Evolutionary conservation across 2,797 vertebrate genomes (phyloP).

Genomic region (Coluber constrictor): DNA sequence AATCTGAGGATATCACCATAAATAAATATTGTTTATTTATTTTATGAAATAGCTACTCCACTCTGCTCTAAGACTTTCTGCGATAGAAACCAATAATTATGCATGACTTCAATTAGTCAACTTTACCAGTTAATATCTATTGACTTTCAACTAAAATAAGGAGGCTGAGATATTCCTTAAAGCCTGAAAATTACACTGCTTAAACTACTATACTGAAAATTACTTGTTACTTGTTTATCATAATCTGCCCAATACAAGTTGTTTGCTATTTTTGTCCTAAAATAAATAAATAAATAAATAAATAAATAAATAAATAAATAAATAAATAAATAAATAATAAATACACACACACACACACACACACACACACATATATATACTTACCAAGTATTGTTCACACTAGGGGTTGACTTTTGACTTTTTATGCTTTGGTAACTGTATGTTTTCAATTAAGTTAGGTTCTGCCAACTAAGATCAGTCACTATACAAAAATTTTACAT

Average conservation of each 20-base stretch:
- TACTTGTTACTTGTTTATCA: background rate
- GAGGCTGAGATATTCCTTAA: background rate
- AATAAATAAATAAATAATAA: no score
- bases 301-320: no score
- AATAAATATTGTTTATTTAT: background rate
- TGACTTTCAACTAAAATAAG: background rate
- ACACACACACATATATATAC: background rate
- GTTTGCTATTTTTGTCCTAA: background rate
- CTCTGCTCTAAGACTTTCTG: background rate
- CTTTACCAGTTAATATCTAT: background rate
- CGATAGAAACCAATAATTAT: background rate
- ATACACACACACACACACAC: no score
- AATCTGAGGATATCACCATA: background rate
- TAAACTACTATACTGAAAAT: background rate
- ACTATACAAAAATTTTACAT: background rate
- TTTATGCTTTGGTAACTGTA: background rate
- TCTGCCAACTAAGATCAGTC: constrained; percentile 12
- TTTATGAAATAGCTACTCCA: background rate
- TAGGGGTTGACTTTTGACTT: background rate
- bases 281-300: no score
- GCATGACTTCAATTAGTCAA: background rate
- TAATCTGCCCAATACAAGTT: background rate
- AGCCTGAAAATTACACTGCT: background rate
- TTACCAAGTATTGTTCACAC: constrained; percentile 9
- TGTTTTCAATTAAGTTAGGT: background rate